Base-by-base conservation (phyloP, 1,140 invertebrate genomes). In the Pogonognathellus flavescens region DNA sequence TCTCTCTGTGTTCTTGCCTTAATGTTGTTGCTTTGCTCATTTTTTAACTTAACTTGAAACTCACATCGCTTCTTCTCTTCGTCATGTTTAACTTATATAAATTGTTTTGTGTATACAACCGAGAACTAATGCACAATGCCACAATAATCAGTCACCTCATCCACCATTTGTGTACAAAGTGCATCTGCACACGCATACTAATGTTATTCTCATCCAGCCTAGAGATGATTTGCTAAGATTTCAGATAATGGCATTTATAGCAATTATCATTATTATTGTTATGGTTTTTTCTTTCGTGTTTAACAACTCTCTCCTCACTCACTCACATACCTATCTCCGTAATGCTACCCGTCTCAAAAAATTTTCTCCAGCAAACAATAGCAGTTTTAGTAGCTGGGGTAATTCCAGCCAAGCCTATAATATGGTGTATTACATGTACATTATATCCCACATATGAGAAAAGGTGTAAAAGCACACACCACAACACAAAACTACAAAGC, bases 241-340 rank as follows among this genome's bases (percentile, higher is more conserved):
- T 18, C 10, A 81, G 80, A 81, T 81, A 81, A 81, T 81, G 22
- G 50, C 53, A 81, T 81, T 81, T 55, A 55, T 50, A 25, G 80
- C 80, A 81, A 81, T 81, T 81, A 81, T 81, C 53, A 53, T 55
- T 50, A 81, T 81, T 81, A 81, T 81, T 81, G 80, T 59, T 59
- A 81, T 55, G 80, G 22, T 81, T 81, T 81, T 81, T 81, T 50
- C 80, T 55, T 55, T 22, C 31, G 70, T 76, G 41, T 20, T 49
- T 76, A 41, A n/a, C 70, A 41, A 31, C 70, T 14, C 70, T 49
- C 49, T 50, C 6, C 70, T n/a, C 7, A 50, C 41, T 18, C 25
- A 76, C 25, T 76, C 9, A 49, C 20, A 49, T 76, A 16, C 41
- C 49, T n/a, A n/a, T n/a, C n/a, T n/a, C n/a, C n/a, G n/a, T n/a